Evolutionary conservation across 1,140 invertebrate genomes (phyloP), one percentile per base, ranked within the genome.

Genomic region (Drosophila bocki): DNA sequence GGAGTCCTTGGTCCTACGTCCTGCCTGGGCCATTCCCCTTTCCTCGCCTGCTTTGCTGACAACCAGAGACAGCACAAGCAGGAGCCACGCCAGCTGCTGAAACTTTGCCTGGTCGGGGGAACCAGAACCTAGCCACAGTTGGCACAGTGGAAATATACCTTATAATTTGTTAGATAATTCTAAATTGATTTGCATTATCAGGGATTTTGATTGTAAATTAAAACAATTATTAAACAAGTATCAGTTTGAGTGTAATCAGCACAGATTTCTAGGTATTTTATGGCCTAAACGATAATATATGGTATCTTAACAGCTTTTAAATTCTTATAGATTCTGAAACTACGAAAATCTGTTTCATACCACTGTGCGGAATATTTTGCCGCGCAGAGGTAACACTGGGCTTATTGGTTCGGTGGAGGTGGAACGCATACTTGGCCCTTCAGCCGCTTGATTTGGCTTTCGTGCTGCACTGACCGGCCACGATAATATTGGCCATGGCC

Each of bases 391-490:
- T 42, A 67, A 41, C 44, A 50, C 37, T 67, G 39, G 39, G 48
- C 63, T 53, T 45, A 68, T 70, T 70, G 67, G 47, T 56, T 68
- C 29, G 37, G 15, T 51, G 45, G 19, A 64, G 29, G 17, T 32
- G 29, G 19, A 33, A 13, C 45, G 62, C 47, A 67, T 56, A 68
- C 63, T 68, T 58, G 65, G 59, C 45, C 39, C 70, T 48, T 62
- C 44, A 70, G 63, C 45, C 74, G 59, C 78, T 75, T 79, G 75
- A 60, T 69, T 82, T 82, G 70, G 80, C 80, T 83, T 75, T 83
- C 80, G 60, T 82, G 75, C 75, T 75, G 76, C 56, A 71, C 33
- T 76, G 63, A 62, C 64, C 78, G 56, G 70, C 44, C 79, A 76
- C 78, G 70, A 78, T 78, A 78, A 78, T 77, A 68, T 78, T 78